phyloP scores from a whole-genome alignment of 1,140 invertebrate species.

The Dendrolimus punctatus region DNA sequence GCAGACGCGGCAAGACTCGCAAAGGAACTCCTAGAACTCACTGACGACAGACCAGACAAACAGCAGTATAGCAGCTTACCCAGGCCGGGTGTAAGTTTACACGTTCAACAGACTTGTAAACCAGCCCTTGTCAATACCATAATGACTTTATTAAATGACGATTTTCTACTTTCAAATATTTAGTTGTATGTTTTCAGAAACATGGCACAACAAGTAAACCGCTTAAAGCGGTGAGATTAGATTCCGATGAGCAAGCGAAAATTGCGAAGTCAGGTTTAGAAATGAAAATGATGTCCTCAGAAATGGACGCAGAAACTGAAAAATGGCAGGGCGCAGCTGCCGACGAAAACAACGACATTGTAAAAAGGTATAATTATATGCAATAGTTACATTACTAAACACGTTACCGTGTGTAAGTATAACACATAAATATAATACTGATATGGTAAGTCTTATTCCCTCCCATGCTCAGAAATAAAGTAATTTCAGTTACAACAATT shows the following conservation, averaged over 20 bases:
- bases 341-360: conserved; percentile 97
- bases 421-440: no score
- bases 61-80: conserved; percentile 96
- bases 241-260: conserved; percentile 97
- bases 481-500: no score
- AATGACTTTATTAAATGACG: background rate
- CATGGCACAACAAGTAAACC: conserved; percentile 96
- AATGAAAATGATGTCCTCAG: conserved; percentile 97
- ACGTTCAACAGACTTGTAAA: background rate
- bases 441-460: no score
- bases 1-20: conserved; percentile 89
- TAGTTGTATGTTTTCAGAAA: conserved; percentile 78
- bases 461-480: no score
- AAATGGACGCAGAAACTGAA: conserved; percentile 97
- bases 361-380: conserved; percentile 78
- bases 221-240: conserved; percentile 90
- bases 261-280: conserved; percentile 97
- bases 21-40: conserved; percentile 92
- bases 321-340: conserved; percentile 89
- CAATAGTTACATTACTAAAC: no score
- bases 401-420: no score
- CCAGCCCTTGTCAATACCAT: background rate
- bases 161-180: no score
- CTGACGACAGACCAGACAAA: conserved; percentile 82
- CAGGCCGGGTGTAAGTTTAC: conserved; percentile 86